Evolutionary conservation across 1,140 invertebrate genomes (phyloP).

Genomic region (Planococcus citri): DNA sequence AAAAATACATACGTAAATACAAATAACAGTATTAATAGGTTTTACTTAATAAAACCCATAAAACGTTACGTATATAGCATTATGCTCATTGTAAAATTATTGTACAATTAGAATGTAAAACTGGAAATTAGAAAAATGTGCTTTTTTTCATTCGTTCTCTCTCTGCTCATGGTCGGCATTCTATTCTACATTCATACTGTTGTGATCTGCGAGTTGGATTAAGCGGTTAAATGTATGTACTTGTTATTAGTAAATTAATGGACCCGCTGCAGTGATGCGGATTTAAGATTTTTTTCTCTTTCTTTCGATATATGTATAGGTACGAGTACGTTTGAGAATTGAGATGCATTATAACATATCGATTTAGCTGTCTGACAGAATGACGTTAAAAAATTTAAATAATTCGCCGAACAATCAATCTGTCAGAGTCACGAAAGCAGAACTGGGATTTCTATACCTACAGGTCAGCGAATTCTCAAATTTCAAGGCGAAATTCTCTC

Average conservation of each 20-base stretch:
- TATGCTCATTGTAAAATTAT: background rate
- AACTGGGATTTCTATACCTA: too few relatives aligned
- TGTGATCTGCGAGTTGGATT: background rate
- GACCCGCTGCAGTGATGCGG: background rate
- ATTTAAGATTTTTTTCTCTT: background rate
- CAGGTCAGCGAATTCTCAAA: too few relatives aligned
- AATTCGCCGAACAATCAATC: too few relatives aligned
- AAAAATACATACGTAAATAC: constrained; percentile 8
- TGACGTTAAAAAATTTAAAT: too few relatives aligned
- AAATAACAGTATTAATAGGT: background rate
- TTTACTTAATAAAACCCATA: constrained; percentile 4
- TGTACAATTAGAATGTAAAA: constrained; percentile 8
- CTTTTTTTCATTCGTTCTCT: too few relatives aligned
- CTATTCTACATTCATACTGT: background rate
- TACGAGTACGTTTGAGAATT: too few relatives aligned
- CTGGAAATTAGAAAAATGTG: background rate
- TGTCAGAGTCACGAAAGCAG: too few relatives aligned
- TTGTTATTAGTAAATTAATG: background rate
- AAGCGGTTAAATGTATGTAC: background rate
- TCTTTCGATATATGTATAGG: background rate
- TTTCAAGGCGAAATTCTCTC: too few relatives aligned
- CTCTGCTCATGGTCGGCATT: too few relatives aligned
- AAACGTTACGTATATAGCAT: background rate
- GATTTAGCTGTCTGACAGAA: too few relatives aligned
- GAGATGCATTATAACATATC: too few relatives aligned